Conservation (phyloP, 2,888 invertebrate genomes). For the Hypena proboscidalis region DNA sequence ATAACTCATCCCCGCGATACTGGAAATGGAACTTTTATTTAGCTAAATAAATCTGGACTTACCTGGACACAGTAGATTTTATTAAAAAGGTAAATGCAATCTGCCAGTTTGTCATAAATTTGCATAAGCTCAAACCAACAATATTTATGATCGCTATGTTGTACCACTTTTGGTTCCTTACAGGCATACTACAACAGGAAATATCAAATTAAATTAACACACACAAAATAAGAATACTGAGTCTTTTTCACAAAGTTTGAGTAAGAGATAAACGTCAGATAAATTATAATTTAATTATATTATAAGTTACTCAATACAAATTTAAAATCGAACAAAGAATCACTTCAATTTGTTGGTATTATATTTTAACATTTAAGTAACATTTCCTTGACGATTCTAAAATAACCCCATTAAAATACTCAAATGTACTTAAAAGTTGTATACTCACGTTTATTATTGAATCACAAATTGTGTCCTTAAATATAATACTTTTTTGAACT, state of each 20-base stretch:
- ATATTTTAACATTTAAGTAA: no score
- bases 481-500: slow-evolving; percentile 37
- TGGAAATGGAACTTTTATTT: no score
- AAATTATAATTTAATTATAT: no score
- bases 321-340: no score
- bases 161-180: slow-evolving; percentile 34
- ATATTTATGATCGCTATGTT: slow-evolving; percentile 38
- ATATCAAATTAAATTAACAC: no score
- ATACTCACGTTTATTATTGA: slow-evolving; percentile 47
- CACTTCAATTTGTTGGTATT: no score
- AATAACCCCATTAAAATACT: no score
- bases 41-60: slow-evolving; percentile 14
- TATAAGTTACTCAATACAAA: no score
- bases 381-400: no score
- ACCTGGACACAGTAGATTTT: slow-evolving; percentile 66
- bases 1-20: no score
- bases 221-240: neutral
- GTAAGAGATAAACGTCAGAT: no score
- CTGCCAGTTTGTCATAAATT: slow-evolving; percentile 67
- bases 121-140: slow-evolving; percentile 71
- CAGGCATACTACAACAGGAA: slow-evolving; percentile 36
- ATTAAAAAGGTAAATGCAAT: slow-evolving; percentile 61
- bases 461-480: slow-evolving; percentile 35
- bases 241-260: no score
- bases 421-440: slow-evolving; percentile 18